Evolutionary conservation across 2,113 vertebrate species (phyloP).

Genomic region (Dinomys branickii): DNA sequence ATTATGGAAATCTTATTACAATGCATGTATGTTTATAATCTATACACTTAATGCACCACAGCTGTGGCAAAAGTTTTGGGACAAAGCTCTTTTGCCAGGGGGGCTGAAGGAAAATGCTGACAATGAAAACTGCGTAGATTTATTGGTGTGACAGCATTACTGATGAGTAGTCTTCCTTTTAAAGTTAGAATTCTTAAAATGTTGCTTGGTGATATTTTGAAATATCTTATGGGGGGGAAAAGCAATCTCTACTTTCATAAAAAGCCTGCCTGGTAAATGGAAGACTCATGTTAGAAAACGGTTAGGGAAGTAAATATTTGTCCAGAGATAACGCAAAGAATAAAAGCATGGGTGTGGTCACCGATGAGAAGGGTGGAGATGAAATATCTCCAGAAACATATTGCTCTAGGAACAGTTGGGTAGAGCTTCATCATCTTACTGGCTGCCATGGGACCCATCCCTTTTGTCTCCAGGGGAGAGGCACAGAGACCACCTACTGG

Average conservation of each 20-base stretch:
- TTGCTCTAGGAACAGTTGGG: rapidly evolving
- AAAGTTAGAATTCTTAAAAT: constrained; percentile 10
- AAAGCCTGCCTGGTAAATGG: not conserved
- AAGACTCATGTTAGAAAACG: constrained; percentile 20
- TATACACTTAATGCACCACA: not conserved
- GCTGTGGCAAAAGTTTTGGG: not conserved
- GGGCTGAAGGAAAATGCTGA: constrained; percentile 14
- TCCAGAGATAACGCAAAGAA: not conserved
- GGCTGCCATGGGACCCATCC: not conserved
- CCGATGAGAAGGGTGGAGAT: not conserved
- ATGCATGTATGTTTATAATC: not conserved
- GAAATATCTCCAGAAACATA: not conserved
- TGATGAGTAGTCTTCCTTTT: not conserved
- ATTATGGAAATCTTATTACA: not conserved
- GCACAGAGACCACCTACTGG: constrained; percentile 97
- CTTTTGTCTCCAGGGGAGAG: constrained; percentile 91
- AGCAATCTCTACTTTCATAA: not conserved
- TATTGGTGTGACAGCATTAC: not conserved
- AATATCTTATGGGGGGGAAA: not conserved
- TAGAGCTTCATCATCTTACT: rapidly evolving
- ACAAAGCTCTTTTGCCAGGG: not conserved
- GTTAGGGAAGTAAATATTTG: not conserved
- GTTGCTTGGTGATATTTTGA: not conserved
- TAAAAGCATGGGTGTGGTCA: not conserved
- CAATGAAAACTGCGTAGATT: not conserved